Evolutionary conservation across 2,888 invertebrate species (phyloP).

Genomic region (Pandemis cinnamomeana): DNA sequence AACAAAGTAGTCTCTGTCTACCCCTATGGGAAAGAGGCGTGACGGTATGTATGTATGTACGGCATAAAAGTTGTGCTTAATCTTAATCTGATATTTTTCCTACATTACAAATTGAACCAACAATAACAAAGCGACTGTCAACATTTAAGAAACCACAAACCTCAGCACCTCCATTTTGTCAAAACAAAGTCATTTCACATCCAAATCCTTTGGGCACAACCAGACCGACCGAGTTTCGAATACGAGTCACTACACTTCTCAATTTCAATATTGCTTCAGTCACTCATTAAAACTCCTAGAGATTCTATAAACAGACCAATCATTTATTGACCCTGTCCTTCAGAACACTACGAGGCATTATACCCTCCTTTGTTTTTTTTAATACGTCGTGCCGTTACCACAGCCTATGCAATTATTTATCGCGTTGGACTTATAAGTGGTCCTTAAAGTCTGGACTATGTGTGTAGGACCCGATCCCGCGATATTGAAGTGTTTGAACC

Average conservation of each 20-base stretch:
- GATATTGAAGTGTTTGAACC: neutral
- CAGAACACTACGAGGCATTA: no score
- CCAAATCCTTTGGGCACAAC: neutral
- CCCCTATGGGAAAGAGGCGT: no score
- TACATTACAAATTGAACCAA: neutral
- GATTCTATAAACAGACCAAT: no score
- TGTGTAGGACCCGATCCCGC: neutral
- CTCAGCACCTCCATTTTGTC: constrained; percentile 37
- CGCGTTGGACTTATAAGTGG: no score
- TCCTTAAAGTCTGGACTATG: neutral
- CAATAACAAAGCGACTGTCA: neutral
- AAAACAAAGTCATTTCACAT: constrained; percentile 20
- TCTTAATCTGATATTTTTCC: no score
- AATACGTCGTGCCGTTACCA: neutral
- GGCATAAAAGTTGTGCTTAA: no score
- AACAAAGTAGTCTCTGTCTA: no score
- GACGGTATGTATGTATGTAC: no score
- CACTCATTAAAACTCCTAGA: neutral
- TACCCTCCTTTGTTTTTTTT: no score
- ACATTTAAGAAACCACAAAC: constrained; percentile 16
- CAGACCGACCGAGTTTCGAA: neutral
- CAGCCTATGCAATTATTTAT: neutral
- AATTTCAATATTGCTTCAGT: neutral
- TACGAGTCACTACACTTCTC: neutral
- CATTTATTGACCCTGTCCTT: no score